Base-by-base conservation (phyloP, 2,113 vertebrate genomes). In the Oplegnathus fasciatus region DNA sequence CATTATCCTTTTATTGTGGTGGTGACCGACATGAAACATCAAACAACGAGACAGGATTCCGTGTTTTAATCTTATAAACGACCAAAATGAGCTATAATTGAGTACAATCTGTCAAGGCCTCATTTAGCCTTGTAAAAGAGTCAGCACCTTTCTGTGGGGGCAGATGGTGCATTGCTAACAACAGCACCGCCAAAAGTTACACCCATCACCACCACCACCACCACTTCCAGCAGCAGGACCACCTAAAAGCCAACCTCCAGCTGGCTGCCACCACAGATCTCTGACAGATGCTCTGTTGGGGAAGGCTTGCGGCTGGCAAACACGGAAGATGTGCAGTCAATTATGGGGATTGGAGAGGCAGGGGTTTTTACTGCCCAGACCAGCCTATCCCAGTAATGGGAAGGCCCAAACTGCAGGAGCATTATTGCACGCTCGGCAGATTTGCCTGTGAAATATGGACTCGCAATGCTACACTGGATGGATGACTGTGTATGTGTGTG, bases 361-460 rank as follows among this genome's bases (percentile, higher is more conserved):
- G 86, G 86, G 86, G 85, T 92, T 94, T 95, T 95, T 92, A 94
- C 91, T 91, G 92, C 77, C 79, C 67, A 26, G 76, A 78, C 83
- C 81, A 72, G 78, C 72, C 77, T 92, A 90, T 91, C 83, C 84
- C 83, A 79, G 78, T 93, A 93, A 94, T 93, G 92, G 91, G 85
- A 89, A 80, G 78, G 84, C 76, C 88, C 84, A 71, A 93, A 92
- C 88, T 89, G 87, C 85, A 79, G 79, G 67, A 82, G 84, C 61
- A 46, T 88, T 92, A 94, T 86, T 91, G 94, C 94, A 89, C 42
- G 75, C 88, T 90, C 86, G 28, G 92, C 95, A 95, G 83, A 93
- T 94, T 82, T 90, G 83, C 81, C 52, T 74, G 85, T 94, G 93
- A 95, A 94, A 94, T 95, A 94, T 93, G 87, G 93, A 62, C 82